A percentile compares a stretch with the other conserved stretches of the same genome.
Evolutionary conservation across 2,113 vertebrate species (phyloP).

Genomic region (Scytalopus superciliaris): DNA sequence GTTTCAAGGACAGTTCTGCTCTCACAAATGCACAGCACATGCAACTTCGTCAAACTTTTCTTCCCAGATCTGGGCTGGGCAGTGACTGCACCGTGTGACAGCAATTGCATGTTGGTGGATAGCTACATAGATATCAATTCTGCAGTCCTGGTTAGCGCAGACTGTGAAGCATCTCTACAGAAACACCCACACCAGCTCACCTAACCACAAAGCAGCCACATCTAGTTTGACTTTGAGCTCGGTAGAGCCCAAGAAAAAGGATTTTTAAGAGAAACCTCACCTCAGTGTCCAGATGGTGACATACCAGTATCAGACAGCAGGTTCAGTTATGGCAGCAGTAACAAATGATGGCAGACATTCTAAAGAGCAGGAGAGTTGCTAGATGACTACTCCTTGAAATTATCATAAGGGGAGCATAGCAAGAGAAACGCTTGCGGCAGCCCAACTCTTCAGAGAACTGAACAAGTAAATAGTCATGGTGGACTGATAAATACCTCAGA

Average conservation of each 20-base stretch:
- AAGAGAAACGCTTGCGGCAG: background rate
- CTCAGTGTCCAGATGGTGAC: background rate
- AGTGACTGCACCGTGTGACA: background rate
- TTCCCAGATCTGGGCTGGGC: background rate
- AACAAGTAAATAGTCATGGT: background rate
- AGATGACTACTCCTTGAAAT: background rate
- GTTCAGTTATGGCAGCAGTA: background rate
- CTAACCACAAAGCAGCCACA: background rate
- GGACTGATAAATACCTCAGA: background rate
- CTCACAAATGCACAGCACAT: background rate
- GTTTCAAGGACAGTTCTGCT: constrained; percentile 53
- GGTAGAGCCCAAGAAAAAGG: background rate
- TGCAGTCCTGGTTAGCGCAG: background rate
- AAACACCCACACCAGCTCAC: background rate
- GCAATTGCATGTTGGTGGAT: background rate
- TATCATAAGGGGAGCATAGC: background rate
- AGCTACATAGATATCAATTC: background rate
- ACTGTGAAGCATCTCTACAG: background rate
- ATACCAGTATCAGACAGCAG: background rate
- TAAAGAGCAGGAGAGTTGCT: background rate
- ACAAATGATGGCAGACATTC: background rate
- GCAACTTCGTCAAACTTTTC: constrained; percentile 8
- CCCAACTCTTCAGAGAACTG: background rate
- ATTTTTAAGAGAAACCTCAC: background rate
- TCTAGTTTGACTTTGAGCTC: background rate